phyloP scores from a whole-genome alignment of 2,797 vertebrate species.

The Hipposideros larvatus region DNA sequence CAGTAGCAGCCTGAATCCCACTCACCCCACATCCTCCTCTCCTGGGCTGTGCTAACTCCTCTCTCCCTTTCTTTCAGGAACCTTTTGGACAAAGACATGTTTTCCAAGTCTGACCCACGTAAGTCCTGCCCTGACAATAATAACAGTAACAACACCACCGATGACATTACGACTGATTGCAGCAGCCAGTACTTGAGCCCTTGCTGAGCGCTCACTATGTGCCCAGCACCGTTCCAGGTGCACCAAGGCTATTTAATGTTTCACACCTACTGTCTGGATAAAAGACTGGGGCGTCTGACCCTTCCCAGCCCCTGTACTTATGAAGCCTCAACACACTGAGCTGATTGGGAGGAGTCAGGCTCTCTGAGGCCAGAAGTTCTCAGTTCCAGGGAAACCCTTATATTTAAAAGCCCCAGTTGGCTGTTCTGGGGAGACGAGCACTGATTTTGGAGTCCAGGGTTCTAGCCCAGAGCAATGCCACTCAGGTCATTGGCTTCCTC shows the following conservation, averaged over 20 bases:
- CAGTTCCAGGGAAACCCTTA: background rate
- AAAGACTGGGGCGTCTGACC: background rate
- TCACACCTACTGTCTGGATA: background rate
- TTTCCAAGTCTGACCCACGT: constrained; percentile 98
- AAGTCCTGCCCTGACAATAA: constrained; percentile 84
- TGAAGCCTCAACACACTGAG: background rate
- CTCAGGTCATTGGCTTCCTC: background rate
- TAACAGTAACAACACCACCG: background rate
- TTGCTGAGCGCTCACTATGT: fast-evolving
- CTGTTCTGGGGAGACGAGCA: background rate
- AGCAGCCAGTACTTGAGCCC: fast-evolving
- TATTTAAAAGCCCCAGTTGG: background rate
- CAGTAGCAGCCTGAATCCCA: background rate
- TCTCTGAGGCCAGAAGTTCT: background rate
- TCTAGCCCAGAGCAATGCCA: background rate
- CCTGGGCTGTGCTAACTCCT: background rate
- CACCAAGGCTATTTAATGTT: background rate
- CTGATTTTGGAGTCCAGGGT: background rate
- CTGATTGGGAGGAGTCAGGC: background rate
- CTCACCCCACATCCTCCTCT: too few relatives aligned
- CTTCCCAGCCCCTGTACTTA: background rate
- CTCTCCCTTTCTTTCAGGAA: constrained; percentile 89
- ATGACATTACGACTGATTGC: fast-evolving
- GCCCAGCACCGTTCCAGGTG: fast-evolving
- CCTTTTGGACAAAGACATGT: constrained; percentile 97